Conservation (phyloP, 2,888 invertebrate species). For the Dryadula phaetusa region DNA sequence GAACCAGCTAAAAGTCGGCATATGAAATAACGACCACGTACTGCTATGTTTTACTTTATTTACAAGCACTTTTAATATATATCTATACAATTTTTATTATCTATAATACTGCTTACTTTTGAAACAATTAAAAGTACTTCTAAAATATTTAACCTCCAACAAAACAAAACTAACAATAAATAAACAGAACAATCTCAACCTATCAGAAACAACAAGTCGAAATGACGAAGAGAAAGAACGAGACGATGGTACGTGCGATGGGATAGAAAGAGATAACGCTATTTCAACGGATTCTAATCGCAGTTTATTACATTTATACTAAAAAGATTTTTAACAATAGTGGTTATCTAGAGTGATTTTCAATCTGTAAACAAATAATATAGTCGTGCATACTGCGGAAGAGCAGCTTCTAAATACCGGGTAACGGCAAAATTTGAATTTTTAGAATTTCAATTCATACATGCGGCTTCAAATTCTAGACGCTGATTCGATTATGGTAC, state of each 20-base stretch:
- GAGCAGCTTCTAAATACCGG: too few species aligned
- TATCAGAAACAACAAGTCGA: constrained; percentile 46
- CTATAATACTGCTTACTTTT: not conserved
- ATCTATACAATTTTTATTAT: not conserved
- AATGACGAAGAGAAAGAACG: constrained; percentile 47
- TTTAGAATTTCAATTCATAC: too few species aligned
- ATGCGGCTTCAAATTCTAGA: too few species aligned
- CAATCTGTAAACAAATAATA: too few species aligned
- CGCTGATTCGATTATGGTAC: too few species aligned
- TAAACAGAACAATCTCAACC: constrained; percentile 42
- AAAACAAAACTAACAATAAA: constrained; percentile 51
- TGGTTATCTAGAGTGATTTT: too few species aligned
- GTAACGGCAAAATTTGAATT: too few species aligned
- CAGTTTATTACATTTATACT: constrained; percentile 6
- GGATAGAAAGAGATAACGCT: constrained; percentile 51
- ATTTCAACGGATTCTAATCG: constrained; percentile 46
- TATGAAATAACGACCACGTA: constrained; percentile 46
- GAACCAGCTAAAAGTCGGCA: constrained; percentile 64
- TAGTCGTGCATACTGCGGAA: too few species aligned
- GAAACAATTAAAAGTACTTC: constrained; percentile 47
- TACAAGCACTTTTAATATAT: constrained; percentile 12
- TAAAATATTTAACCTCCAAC: constrained; percentile 48
- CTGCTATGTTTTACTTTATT: constrained; percentile 29
- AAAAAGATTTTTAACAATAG: not conserved
- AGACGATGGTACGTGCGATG: constrained; percentile 57